A percentile compares a stretch with the other conserved stretches of the same genome.
Evolutionary conservation across 2,888 invertebrate genomes (phyloP).

Genomic region (Lycophotia porphyrea): DNA sequence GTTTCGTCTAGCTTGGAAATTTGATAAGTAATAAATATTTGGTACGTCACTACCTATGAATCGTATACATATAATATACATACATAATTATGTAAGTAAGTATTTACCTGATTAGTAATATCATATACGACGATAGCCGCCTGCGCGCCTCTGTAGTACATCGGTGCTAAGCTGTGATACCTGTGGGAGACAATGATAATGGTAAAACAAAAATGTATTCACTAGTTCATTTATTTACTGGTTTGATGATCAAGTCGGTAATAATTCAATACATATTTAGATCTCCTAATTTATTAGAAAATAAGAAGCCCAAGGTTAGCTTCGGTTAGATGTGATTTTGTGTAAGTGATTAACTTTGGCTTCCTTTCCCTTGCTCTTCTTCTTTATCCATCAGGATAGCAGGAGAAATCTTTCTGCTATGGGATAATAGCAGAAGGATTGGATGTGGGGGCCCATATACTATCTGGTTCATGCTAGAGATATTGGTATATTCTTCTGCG

Average conservation of each 20-base stretch:
- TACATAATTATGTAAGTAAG: neutral
- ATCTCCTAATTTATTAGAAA: neutral
- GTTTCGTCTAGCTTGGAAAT: neutral
- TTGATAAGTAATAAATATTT: constrained; percentile 9
- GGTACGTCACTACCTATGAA: neutral
- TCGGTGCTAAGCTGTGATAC: constrained; percentile 99
- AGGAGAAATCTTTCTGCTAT: neutral
- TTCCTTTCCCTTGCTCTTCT: neutral
- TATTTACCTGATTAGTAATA: constrained; percentile 97
- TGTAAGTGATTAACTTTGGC: neutral
- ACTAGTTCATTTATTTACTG: neutral
- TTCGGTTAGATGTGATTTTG: neutral
- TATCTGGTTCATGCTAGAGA: neutral
- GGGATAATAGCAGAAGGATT: too few species aligned
- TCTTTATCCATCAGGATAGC: neutral
- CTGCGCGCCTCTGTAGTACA: constrained; percentile 99
- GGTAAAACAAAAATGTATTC: constrained; percentile 1
- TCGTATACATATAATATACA: neutral
- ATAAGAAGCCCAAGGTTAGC: neutral
- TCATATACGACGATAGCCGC: constrained; percentile 99
- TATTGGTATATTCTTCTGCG: neutral
- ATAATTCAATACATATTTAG: neutral
- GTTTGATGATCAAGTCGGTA: neutral
- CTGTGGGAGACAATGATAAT: constrained; percentile 77
- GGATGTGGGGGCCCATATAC: neutral